Percentiles rank a stretch among this genome's conserved stretches.
Evolutionary conservation across 1,140 invertebrate genomes (phyloP).

Genomic region (Hormaphis cornu): DNA sequence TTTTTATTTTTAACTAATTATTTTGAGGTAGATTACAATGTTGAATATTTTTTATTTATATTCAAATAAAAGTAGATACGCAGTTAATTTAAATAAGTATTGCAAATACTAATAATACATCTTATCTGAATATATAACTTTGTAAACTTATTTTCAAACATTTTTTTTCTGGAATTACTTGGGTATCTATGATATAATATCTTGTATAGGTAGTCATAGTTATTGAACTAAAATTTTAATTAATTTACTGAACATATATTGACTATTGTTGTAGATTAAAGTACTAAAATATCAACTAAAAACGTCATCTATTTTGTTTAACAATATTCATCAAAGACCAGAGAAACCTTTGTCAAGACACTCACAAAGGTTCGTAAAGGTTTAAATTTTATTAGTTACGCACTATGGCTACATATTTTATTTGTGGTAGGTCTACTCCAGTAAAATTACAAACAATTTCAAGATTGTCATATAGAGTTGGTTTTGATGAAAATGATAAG

Average conservation of each 20-base stretch:
- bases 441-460: conserved; percentile 20
- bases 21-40: too few species aligned
- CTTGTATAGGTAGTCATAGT: too few species aligned
- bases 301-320: conserved; percentile 10
- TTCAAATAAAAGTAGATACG: neutral
- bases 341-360: conserved; percentile 22
- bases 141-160: too few species aligned
- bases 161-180: too few species aligned
- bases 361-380: conserved; percentile 20
- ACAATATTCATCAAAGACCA: conserved; percentile 23
- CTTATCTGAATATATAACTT: too few species aligned
- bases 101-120: too few species aligned
- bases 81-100: too few species aligned
- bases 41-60: too few species aligned
- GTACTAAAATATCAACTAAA: conserved; percentile 25
- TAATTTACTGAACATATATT: neutral
- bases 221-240: neutral
- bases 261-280: conserved; percentile 3
- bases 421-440: conserved; percentile 4
- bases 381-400: neutral
- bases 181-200: too few species aligned
- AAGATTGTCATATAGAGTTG: conserved; percentile 17
- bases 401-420: neutral
- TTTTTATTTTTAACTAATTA: too few species aligned
- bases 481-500: conserved; percentile 14